These are phyloP conservation scores for Austrofundulus limnaeus DNA, from an alignment of 2,113 vertebrate species.

Conservation along the genomic window DNA sequence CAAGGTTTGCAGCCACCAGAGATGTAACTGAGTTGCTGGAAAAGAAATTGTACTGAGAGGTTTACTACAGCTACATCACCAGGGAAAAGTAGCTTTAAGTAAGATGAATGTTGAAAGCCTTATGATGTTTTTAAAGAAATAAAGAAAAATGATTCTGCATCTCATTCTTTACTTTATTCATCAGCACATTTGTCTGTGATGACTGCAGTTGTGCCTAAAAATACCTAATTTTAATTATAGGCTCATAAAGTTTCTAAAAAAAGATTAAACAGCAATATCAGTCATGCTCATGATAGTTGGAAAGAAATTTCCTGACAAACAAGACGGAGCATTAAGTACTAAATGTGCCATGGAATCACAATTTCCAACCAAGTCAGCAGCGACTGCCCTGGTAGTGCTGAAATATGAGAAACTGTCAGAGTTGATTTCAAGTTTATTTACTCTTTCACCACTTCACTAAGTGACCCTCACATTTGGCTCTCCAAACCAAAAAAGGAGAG, in stretches of 20 bases:
- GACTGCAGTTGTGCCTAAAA: conserved; percentile 50
- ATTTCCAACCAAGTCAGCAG: conserved; percentile 66
- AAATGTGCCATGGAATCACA: conserved; percentile 73
- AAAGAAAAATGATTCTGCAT: conserved; percentile 23
- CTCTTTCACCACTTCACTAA: conserved; percentile 66
- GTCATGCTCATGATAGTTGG: conserved; percentile 28
- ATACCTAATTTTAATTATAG: conserved; percentile 72
- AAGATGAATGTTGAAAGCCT: conserved; percentile 31
- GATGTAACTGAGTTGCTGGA: conserved; percentile 28
- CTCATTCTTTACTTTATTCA: conserved; percentile 42
- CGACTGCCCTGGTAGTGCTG: conserved; percentile 34
- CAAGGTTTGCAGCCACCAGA: conserved; percentile 30
- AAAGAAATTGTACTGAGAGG: conserved; percentile 24
- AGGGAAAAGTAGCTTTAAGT: conserved; percentile 36
- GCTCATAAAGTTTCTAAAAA: conserved; percentile 63
- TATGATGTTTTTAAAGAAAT: conserved; percentile 36
- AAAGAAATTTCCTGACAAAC: conserved; percentile 55
- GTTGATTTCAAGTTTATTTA: conserved; percentile 74
- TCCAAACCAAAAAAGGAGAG: conserved; percentile 54
- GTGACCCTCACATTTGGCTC: conserved; percentile 48
- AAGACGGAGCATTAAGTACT: conserved; percentile 49
- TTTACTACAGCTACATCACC: conserved; percentile 38
- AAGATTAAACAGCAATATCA: conserved; percentile 64
- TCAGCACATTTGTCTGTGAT: conserved; percentile 48
- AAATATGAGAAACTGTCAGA: conserved; percentile 62